Conservation (phyloP, 2,888 invertebrate genomes). For the Tetheella fluctuosa region DNA sequence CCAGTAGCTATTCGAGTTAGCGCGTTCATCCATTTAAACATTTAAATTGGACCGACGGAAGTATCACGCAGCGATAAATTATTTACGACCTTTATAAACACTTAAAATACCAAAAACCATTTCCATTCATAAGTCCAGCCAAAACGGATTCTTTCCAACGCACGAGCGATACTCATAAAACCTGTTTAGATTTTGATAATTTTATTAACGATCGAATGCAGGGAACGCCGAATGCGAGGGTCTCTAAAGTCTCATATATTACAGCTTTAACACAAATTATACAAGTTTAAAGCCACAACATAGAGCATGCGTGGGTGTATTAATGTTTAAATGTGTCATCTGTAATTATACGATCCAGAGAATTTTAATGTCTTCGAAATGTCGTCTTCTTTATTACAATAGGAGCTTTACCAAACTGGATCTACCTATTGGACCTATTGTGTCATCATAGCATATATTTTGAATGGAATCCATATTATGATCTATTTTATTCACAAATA, state of each 20-base stretch:
- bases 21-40: constrained; percentile 68
- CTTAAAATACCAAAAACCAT: constrained; percentile 82
- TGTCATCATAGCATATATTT: constrained; percentile 60
- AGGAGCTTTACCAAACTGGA: constrained; percentile 72
- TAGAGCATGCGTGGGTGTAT: constrained; percentile 78
- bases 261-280: constrained; percentile 84
- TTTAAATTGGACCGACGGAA: constrained; percentile 78
- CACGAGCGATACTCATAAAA: constrained; percentile 77
- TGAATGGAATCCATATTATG: constrained; percentile 36
- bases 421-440: constrained; percentile 64
- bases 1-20: constrained; percentile 74
- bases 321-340: constrained; percentile 83
- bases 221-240: constrained; percentile 72
- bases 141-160: constrained; percentile 67
- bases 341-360: constrained; percentile 81
- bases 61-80: constrained; percentile 81
- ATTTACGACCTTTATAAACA: constrained; percentile 81
- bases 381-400: constrained; percentile 81
- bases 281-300: constrained; percentile 82
- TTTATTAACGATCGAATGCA: constrained; percentile 82
- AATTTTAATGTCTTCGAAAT: constrained; percentile 81
- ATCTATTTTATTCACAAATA: not conserved
- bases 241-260: constrained; percentile 81
- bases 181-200: constrained; percentile 84
- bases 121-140: constrained; percentile 80